A percentile compares a stretch with the other conserved stretches of the same genome.
Evolutionary conservation across 2,888 invertebrate genomes (phyloP).

Genomic region (Latheticus oryzae): DNA sequence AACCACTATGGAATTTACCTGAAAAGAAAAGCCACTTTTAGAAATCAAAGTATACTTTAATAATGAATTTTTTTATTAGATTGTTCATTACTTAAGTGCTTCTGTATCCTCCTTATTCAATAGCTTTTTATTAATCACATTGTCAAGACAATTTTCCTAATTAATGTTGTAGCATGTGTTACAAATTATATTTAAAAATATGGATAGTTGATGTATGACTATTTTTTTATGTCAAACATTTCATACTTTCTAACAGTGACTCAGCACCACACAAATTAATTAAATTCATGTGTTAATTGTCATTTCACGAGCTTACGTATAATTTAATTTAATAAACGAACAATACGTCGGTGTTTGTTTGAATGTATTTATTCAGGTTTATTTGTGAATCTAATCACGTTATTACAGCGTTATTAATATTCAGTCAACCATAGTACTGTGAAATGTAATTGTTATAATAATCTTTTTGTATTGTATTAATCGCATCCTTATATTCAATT

Average conservation of each 20-base stretch:
- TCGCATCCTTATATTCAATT: too few species aligned
- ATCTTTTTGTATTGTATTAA: too few species aligned
- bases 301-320: conserved; percentile 30
- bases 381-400: conserved; percentile 39
- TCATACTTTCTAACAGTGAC: conserved; percentile 5
- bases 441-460: conserved; percentile 36
- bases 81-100: too few species aligned
- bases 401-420: conserved; percentile 37
- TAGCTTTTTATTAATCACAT: too few species aligned
- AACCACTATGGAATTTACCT: too few species aligned
- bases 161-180: too few species aligned
- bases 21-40: background rate
- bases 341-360: conserved; percentile 15
- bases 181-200: too few species aligned
- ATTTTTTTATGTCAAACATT: too few species aligned
- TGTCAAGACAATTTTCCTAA: too few species aligned
- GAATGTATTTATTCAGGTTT: conserved; percentile 31
- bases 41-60: background rate
- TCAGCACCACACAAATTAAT: conserved; percentile 11
- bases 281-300: conserved; percentile 30
- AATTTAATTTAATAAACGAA: conserved; percentile 38
- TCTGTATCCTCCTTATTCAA: too few species aligned
- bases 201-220: too few species aligned
- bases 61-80: too few species aligned
- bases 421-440: conserved; percentile 31